Base-by-base conservation (phyloP, 2,888 invertebrate genomes). In the Nasonovia ribisnigri region DNA sequence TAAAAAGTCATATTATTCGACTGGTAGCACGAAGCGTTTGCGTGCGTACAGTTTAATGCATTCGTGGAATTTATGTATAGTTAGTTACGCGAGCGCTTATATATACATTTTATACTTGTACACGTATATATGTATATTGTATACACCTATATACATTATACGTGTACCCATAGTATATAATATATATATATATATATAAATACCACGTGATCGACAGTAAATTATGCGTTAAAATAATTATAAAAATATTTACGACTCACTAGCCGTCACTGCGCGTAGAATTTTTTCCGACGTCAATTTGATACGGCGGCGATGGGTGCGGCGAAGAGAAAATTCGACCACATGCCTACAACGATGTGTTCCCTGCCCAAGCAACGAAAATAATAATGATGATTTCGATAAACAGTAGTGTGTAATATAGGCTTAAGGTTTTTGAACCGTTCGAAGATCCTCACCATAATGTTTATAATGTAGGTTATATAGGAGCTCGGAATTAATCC, bases 171-270 rank as follows among this genome's bases (percentile, higher is more conserved):
- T 10, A 77, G 16, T 6, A 36, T n/a, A 67, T 46, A 46, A 10
- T 6, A 36, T 77, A 36, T 67, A 10, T 6, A 36, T 77, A 36
- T 67, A 90, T 67, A 67, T 10, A 67, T n/a, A 54, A 57, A 54
- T 57, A 88, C n/a, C 43, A 16, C 20, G 77, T 77, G 84, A 54
- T 57, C 57, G 91, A 57, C 91, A 57, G 91, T 91, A 91, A 91
- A 91, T 91, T 86, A 91, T 86, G 91, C 91, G 36, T 57, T 57
- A 57, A 86, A 91, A 77, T 86, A 91, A 91, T 86, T 91, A 84
- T 84, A 51, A 84, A 91, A 91, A 91, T 84, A 84, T 29, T 29
- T 46, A 48, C 48, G 48, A 20, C 16, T 36, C 8, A 48, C 51
- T 77, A 24, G 42, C 42, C 54, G 42, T 91, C 84, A 29, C 84